Conservation (phyloP, 1,140 invertebrate genomes). For the Watersipora subatra region DNA sequence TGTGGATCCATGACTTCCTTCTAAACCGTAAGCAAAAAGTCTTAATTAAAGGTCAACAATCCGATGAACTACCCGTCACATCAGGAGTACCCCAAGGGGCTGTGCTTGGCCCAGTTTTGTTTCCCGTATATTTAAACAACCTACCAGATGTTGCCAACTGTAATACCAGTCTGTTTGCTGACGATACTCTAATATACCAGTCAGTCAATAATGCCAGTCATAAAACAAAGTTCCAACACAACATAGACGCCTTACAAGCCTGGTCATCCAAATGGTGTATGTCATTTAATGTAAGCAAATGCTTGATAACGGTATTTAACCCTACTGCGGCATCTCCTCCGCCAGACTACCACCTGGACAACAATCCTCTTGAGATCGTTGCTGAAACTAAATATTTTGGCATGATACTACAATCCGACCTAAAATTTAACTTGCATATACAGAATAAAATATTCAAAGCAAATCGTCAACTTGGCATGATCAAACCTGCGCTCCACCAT, state of each 20-base stretch:
- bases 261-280: neutral
- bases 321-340: neutral
- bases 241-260: neutral
- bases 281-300: neutral
- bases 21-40: neutral
- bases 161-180: neutral
- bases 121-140: neutral
- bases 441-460: no score
- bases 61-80: neutral
- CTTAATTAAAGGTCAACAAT: neutral
- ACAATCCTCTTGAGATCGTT: no score
- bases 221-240: neutral
- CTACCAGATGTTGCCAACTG: neutral
- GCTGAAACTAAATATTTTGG: no score
- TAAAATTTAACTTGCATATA: no score
- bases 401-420: no score
- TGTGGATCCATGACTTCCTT: conserved; percentile 10
- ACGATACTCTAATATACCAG: neutral
- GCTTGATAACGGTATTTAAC: neutral
- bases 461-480: no score
- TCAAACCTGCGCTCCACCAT: no score
- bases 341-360: no score
- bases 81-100: conserved; percentile 4
- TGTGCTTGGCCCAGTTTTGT: conserved; percentile 7
- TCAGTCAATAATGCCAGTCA: neutral